Base-by-base conservation (phyloP, 2,888 invertebrate species). In the Epistrophe grossulariae region DNA sequence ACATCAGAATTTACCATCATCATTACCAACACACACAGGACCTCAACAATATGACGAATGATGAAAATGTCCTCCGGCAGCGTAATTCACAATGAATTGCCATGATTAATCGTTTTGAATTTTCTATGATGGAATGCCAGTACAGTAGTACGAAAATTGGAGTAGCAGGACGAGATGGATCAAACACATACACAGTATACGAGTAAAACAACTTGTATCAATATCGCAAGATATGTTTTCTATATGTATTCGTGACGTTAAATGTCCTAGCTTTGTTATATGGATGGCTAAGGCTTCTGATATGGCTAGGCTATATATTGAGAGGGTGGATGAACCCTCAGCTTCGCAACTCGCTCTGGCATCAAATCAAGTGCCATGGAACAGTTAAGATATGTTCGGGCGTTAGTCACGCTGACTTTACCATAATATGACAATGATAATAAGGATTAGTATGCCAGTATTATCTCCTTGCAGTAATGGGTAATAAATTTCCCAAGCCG, bases 51-150 rank as follows among this genome's bases (percentile, higher is more conserved):
- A 88, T 88, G 88, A 88, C 88, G 88, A 88, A 88, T 88, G 88
- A 84, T 88, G 88, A 84, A 88, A 88, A 88, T 80, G 88, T 88
- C 88, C 88, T 88, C 88, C 73, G 77, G 88, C 88, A 80, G 88
- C 79, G 84, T 88, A 88, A 88, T 88, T 88, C 88, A 88, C 88
- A 88, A 88, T 88, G 88, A 88, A 84, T 84, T 88, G 88, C 77
- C 84, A 88, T 83, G 88, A 88, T 88, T 88, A 88, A 88, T 88
- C 84, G 88, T 88, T 88, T 88, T 84, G 88, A 84, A 88, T 88
- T 80, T 84, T 76, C 83, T 76, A 76, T 87, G 87, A 87, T 87
- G 87, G 82, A 87, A 79, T 79, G 60, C 59, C 52, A 48, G 43
- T 52, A 31, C n/a, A n/a, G n/a, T n/a, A n/a, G n/a, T 31, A 60